Percentiles rank a stretch among this genome's conserved stretches.
These are phyloP conservation scores for Pharmacophagus antenor DNA, from an alignment of 2,888 invertebrate genomes.

Conservation along the genomic window DNA sequence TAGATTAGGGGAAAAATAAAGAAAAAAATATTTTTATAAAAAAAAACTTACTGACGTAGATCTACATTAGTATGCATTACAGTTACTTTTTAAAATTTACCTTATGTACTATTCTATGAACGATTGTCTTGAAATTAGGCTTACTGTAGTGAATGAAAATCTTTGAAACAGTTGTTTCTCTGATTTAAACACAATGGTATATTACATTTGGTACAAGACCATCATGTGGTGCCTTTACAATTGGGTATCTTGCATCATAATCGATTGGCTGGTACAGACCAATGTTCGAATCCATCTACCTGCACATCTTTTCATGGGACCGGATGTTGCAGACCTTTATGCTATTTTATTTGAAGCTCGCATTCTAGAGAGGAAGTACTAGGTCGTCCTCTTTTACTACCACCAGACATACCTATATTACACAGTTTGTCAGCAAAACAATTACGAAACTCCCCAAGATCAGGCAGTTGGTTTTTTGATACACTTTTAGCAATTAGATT, in stretches of 20 bases:
- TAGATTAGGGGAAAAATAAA: too few relatives aligned
- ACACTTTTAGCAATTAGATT: not conserved
- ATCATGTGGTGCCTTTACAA: conserved; percentile 39
- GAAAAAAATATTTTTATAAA: too few relatives aligned
- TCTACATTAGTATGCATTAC: too few relatives aligned
- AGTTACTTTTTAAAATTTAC: too few relatives aligned
- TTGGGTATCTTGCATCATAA: conserved; percentile 38
- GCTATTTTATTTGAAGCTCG: conserved; percentile 38
- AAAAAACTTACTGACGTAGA: too few relatives aligned
- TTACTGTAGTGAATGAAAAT: too few relatives aligned
- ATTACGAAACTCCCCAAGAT: not conserved
- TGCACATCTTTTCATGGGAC: conserved; percentile 41
- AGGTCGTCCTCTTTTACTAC: conserved; percentile 9
- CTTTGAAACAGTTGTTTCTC: too few relatives aligned
- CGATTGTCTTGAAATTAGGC: too few relatives aligned
- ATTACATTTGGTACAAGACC: conserved; percentile 39
- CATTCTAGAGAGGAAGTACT: conserved; percentile 33
- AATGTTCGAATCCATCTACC: conserved; percentile 42
- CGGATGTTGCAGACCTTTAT: conserved; percentile 37
- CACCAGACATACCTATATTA: conserved; percentile 1
- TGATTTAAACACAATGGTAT: conserved; percentile 28
- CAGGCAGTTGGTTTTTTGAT: not conserved
- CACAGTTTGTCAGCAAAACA: not conserved
- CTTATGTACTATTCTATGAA: too few relatives aligned
- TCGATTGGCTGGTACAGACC: conserved; percentile 39